A percentile compares a stretch with the other conserved stretches of the same genome.
phyloP scores from a whole-genome alignment of 2,113 vertebrate genomes.

The Sinocyclocheilus anshuiensis region DNA sequence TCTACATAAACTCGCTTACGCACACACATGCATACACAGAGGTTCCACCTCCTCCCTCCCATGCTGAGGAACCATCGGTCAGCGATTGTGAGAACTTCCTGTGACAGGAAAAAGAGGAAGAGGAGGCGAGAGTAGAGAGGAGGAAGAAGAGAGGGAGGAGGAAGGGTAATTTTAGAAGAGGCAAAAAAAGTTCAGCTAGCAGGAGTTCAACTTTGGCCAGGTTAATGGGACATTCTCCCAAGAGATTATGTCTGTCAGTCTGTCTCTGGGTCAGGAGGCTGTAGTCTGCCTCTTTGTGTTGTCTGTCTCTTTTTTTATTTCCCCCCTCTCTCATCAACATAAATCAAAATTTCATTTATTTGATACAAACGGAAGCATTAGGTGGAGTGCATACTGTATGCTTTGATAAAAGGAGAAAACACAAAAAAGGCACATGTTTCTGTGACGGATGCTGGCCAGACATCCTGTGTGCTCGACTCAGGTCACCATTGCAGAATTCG shows the following conservation, averaged over 20 bases:
- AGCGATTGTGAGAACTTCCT: constrained; percentile 81
- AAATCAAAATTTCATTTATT: background rate
- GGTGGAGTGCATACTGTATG: background rate
- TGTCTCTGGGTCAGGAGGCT: background rate
- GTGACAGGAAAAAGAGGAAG: constrained; percentile 73
- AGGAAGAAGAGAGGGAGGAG: constrained; percentile 16
- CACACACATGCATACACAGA: constrained; percentile 36
- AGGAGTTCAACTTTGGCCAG: constrained; percentile 26
- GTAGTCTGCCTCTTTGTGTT: constrained; percentile 10
- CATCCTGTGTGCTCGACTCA: constrained; percentile 52
- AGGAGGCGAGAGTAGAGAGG: constrained; percentile 49
- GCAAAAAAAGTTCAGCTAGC: constrained; percentile 6
- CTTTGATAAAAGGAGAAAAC: background rate
- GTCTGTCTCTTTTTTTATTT: background rate
- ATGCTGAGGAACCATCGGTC: constrained; percentile 66
- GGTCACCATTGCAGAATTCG: constrained; percentile 6
- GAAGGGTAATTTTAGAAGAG: constrained; percentile 46
- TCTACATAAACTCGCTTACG: background rate
- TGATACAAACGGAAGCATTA: background rate
- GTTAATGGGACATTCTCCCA: background rate
- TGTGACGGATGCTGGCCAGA: constrained; percentile 32
- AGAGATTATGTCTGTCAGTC: background rate
- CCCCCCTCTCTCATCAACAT: background rate
- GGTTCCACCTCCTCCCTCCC: constrained; percentile 63
- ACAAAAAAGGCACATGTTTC: background rate